Percentiles rank a stretch among this genome's conserved stretches.
These are phyloP conservation scores for Caenorhabditis becei DNA, from an alignment of 2,888 invertebrate genomes.

Conservation along the genomic window DNA sequence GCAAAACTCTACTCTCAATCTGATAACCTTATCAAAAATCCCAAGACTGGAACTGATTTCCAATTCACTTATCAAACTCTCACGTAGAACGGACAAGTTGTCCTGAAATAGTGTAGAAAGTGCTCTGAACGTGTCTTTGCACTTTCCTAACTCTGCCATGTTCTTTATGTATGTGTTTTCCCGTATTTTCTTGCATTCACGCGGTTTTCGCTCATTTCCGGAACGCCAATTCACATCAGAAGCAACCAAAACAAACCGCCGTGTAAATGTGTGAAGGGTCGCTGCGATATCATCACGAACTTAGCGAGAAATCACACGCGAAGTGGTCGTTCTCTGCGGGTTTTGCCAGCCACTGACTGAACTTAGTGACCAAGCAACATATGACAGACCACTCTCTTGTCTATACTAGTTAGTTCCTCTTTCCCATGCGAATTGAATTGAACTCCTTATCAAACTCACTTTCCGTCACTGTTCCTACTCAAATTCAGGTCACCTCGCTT, in stretches of 20 bases:
- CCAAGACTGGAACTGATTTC: too few species aligned
- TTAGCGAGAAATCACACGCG: neutral
- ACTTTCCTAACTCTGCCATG: neutral
- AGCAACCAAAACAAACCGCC: neutral
- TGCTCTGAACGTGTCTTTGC: neutral
- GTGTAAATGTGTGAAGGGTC: too few species aligned
- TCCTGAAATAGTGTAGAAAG: too few species aligned
- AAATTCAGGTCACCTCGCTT: too few species aligned
- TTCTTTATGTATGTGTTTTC: slow-evolving; percentile 1
- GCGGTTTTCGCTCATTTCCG: slow-evolving; percentile 7
- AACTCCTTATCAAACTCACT: too few species aligned
- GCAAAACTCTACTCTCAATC: neutral
- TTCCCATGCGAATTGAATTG: neutral
- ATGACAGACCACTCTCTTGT: neutral
- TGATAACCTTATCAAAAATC: too few species aligned
- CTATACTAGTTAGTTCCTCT: too few species aligned
- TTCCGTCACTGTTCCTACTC: too few species aligned
- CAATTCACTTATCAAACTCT: too few species aligned
- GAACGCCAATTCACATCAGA: neutral
- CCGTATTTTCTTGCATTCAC: neutral
- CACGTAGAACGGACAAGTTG: too few species aligned
- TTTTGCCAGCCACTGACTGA: too few species aligned
- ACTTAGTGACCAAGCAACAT: neutral
- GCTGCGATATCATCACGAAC: neutral
- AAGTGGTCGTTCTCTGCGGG: slow-evolving; percentile 5